A percentile compares a stretch with the other conserved stretches of the same genome.
These are phyloP conservation scores for Rhinichthys klamathensis DNA, from an alignment of 2,113 vertebrate species.

Conservation along the genomic window DNA sequence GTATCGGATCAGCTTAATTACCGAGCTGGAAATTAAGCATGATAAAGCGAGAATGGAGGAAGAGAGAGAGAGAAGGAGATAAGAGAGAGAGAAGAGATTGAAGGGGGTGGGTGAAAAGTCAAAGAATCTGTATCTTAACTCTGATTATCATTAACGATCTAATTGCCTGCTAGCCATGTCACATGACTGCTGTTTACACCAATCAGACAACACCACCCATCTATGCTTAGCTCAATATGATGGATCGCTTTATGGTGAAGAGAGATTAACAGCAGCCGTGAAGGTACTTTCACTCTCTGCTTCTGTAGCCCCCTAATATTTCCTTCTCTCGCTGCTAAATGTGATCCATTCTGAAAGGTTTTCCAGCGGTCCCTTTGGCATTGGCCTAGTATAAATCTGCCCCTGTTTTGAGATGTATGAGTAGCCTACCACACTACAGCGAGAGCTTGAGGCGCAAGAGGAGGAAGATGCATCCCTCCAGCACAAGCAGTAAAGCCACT, in stretches of 20 bases:
- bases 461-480: slow-evolving; percentile 23
- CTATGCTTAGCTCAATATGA: slow-evolving; percentile 19
- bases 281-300: slow-evolving; percentile 29
- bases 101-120: background rate
- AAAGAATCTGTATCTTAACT: slow-evolving; percentile 23
- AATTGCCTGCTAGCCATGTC: background rate
- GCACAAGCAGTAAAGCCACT: slow-evolving; percentile 10
- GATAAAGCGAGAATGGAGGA: slow-evolving; percentile 23
- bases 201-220: slow-evolving; percentile 1
- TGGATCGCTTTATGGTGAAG: slow-evolving; percentile 17
- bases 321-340: slow-evolving; percentile 24
- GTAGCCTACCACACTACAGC: slow-evolving; percentile 9
- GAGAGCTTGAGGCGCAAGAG: slow-evolving; percentile 10
- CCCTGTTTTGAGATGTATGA: slow-evolving; percentile 45
- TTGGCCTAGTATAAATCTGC: slow-evolving; percentile 46
- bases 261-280: slow-evolving; percentile 1
- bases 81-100: background rate
- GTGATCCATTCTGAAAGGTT: slow-evolving; percentile 28
- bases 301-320: background rate
- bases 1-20: slow-evolving; percentile 57
- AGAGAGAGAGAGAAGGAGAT: background rate
- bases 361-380: slow-evolving; percentile 35
- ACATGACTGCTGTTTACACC: slow-evolving; percentile 9
- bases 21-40: slow-evolving; percentile 45
- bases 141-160: background rate